A percentile compares a stretch with the other conserved stretches of the same genome.
phyloP scores from a whole-genome alignment of 2,888 invertebrate genomes.

The Drosophila engyochracea region DNA sequence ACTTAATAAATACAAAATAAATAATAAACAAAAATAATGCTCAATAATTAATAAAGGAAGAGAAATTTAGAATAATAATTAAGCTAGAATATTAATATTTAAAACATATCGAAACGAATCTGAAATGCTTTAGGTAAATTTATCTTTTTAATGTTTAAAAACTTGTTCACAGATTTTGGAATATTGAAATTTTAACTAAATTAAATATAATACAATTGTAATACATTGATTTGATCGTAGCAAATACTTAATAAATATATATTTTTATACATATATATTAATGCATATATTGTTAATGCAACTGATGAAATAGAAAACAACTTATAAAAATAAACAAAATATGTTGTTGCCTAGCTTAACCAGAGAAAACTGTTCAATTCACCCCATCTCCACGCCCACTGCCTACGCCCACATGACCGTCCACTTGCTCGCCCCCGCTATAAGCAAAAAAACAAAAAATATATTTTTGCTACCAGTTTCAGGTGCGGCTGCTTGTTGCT shows the following conservation, averaged over 20 bases:
- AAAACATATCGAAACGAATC: neutral
- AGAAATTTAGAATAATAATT: no score
- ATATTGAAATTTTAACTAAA: no score
- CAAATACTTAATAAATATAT: neutral
- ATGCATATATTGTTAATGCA: no score
- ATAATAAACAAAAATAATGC: neutral
- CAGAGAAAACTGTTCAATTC: slow-evolving; percentile 34
- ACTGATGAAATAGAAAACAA: neutral
- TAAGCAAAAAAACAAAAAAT: neutral
- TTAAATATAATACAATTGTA: no score
- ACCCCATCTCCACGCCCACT: slow-evolving; percentile 29
- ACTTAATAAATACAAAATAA: neutral
- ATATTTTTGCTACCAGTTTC: slow-evolving; percentile 60
- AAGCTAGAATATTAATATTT: neutral
- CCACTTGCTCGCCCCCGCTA: neutral
- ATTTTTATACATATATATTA: neutral
- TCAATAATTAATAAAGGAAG: neutral
- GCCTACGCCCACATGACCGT: slow-evolving; percentile 38
- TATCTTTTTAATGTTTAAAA: neutral
- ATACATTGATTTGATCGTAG: no score
- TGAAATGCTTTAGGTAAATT: neutral
- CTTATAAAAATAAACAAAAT: neutral
- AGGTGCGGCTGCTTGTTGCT: slow-evolving; percentile 76
- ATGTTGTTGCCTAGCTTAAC: neutral
- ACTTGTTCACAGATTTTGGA: neutral